Evolutionary conservation across 2,888 invertebrate species (phyloP).

Genomic region (Osmoderma eremita): DNA sequence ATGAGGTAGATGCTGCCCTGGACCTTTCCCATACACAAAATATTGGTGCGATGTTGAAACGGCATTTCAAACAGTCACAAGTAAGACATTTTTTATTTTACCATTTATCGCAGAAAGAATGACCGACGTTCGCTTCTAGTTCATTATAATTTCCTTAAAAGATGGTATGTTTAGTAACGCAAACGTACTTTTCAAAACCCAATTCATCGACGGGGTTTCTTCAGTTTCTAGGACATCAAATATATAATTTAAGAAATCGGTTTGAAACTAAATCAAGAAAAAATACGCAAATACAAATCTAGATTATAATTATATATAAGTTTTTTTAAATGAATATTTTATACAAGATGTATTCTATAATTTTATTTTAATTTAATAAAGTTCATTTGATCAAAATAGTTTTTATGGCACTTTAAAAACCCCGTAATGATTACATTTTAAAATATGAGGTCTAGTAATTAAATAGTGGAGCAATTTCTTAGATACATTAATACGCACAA

Average conservation of each 20-base stretch:
- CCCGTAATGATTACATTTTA: too few species aligned
- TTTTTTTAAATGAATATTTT: conserved; percentile 2
- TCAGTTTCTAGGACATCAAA: conserved; percentile 76
- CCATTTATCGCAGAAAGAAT: conserved; percentile 3
- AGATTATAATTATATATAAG: neutral
- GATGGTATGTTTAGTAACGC: conserved; percentile 99
- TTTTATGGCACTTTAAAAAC: too few species aligned
- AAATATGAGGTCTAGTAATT: too few species aligned
- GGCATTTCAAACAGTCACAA: conserved; percentile 89
- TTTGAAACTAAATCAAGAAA: neutral
- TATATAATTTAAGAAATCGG: neutral
- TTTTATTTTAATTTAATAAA: too few species aligned
- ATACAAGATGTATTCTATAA: too few species aligned
- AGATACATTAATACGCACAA: too few species aligned
- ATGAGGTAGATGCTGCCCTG: conserved; percentile 98
- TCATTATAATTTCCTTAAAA: conserved; percentile 97
- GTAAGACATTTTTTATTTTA: conserved; percentile 60
- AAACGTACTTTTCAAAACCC: conserved; percentile 94
- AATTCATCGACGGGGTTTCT: conserved; percentile 95
- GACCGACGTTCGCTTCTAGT: conserved; percentile 71
- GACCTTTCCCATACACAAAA: conserved; percentile 99
- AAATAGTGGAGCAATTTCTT: too few species aligned
- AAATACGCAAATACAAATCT: neutral
- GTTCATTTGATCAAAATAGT: too few species aligned
- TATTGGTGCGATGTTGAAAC: conserved; percentile 93